Evolutionary conservation across 2,888 invertebrate species (phyloP).

Genomic region (Mantis religiosa): DNA sequence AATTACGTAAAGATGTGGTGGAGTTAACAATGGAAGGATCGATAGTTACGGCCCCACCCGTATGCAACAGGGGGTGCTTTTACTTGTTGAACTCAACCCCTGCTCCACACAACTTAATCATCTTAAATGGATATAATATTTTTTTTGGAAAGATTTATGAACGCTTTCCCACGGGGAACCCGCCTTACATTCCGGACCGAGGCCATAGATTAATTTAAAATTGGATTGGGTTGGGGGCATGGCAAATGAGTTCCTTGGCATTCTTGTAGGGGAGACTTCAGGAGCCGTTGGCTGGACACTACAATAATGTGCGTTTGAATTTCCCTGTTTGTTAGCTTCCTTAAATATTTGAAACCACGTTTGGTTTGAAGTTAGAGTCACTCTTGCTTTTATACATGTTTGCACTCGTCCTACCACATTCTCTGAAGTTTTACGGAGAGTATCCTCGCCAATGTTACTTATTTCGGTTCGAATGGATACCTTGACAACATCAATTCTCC

Average conservation of each 20-base stretch:
- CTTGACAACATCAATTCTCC: no score
- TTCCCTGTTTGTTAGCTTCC: no score
- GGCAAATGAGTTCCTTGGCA: neutral
- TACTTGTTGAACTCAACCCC: neutral
- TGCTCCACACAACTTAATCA: neutral
- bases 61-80: neutral
- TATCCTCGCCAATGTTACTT: no score
- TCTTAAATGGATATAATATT: neutral
- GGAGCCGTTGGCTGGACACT: neutral
- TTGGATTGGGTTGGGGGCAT: neutral
- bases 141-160: neutral
- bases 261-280: neutral
- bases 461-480: no score
- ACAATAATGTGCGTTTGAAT: no score
- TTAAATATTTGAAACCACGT: no score
- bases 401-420: no score
- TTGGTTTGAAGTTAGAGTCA: no score
- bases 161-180: neutral
- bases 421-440: no score
- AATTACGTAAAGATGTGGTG: neutral
- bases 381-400: no score
- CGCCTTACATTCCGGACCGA: neutral
- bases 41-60: neutral
- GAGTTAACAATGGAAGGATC: neutral
- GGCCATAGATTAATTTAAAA: neutral